Conservation (phyloP, 2,113 vertebrate species). For the Nerophis ophidion region DNA sequence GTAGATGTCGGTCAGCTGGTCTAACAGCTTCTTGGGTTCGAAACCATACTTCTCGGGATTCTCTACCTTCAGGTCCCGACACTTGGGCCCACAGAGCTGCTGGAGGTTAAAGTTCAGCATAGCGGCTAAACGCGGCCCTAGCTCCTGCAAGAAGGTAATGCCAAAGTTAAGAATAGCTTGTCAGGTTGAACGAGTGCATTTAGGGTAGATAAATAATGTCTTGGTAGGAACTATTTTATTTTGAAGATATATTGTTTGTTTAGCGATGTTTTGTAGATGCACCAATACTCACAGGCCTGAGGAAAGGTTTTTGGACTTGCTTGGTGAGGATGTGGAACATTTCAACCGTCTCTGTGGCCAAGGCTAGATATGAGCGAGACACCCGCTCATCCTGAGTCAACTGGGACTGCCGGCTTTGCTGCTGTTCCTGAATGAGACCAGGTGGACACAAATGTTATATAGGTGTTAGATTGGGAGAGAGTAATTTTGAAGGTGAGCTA, state of each 20-base stretch:
- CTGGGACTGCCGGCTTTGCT: slow-evolving; percentile 94
- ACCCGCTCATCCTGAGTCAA: slow-evolving; percentile 95
- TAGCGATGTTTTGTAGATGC: not conserved
- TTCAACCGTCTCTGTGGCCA: slow-evolving; percentile 96
- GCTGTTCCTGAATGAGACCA: slow-evolving; percentile 81
- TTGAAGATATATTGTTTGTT: not conserved
- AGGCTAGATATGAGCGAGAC: slow-evolving; percentile 92
- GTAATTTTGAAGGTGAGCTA: no score
- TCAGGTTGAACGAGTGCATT: not conserved
- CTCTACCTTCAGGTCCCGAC: slow-evolving; percentile 97
- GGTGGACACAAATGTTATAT: not conserved
- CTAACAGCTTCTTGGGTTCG: slow-evolving; percentile 98
- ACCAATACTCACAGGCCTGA: slow-evolving; percentile 86
- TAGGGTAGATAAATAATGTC: not conserved
- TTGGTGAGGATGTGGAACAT: slow-evolving; percentile 99
- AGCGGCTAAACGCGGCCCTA: slow-evolving; percentile 92
- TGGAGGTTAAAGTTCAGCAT: slow-evolving; percentile 99
- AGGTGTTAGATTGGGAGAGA: not conserved
- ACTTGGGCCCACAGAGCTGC: slow-evolving; percentile 96
- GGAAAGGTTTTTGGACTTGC: slow-evolving; percentile 98
- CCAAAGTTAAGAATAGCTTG: not conserved
- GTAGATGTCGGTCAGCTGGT: slow-evolving; percentile 98
- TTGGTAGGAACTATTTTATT: not conserved
- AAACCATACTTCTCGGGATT: slow-evolving; percentile 98
- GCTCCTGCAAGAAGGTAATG: slow-evolving; percentile 72